These are phyloP conservation scores for Aegithalos caudatus DNA, from an alignment of 2,113 vertebrate genomes.

Conservation along the genomic window DNA sequence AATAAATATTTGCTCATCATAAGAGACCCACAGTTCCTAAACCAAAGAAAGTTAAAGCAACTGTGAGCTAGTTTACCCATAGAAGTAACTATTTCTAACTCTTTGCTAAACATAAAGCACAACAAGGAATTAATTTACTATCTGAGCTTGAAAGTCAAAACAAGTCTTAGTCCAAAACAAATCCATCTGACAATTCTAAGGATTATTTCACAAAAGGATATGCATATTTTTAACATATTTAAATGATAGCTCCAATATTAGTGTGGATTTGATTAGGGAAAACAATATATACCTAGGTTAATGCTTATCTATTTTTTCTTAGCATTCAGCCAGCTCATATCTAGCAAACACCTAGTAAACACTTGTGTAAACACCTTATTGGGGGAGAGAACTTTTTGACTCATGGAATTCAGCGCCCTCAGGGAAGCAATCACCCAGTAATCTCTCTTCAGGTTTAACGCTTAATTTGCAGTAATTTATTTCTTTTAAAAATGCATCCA, in stretches of 20 bases:
- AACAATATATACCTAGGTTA: background rate
- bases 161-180: background rate
- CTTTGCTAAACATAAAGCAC: background rate
- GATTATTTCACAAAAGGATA: background rate
- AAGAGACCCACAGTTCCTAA: background rate
- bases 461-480: background rate
- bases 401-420: background rate
- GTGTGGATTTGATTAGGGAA: background rate
- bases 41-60: background rate
- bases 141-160: slow-evolving; percentile 17
- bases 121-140: background rate
- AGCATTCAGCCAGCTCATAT: background rate
- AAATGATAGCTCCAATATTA: background rate
- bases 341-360: no score
- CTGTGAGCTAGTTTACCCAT: background rate
- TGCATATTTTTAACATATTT: background rate
- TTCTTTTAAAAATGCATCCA: background rate
- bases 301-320: background rate
- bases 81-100: background rate
- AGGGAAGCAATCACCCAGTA: background rate
- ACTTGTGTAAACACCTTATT: background rate
- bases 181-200: background rate
- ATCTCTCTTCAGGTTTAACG: background rate
- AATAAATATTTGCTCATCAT: background rate
- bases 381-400: background rate